phyloP scores from a whole-genome alignment of 1,140 invertebrate genomes.

The Musca vetustissima region DNA sequence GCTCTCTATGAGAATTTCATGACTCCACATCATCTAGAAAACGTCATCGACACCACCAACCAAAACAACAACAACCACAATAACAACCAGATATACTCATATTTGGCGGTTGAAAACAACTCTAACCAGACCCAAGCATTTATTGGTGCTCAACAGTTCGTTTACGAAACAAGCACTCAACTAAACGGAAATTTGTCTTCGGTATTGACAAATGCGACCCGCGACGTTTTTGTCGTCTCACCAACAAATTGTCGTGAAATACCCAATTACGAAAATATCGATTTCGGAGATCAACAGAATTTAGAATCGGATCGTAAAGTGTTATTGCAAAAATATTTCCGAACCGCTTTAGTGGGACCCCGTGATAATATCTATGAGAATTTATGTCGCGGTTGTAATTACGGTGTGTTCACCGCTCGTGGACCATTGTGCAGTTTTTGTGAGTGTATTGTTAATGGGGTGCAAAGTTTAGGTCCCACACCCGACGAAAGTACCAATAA shows the following conservation, averaged over 20 bases:
- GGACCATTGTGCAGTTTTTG: slow-evolving; percentile 51
- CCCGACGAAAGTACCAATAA: slow-evolving; percentile 15
- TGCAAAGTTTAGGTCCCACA: slow-evolving; percentile 13
- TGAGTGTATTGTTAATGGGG: slow-evolving; percentile 45
- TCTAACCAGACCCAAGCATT: slow-evolving; percentile 11
- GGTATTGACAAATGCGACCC: too few species aligned
- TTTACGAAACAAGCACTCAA: slow-evolving; percentile 9
- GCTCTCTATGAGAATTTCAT: slow-evolving; percentile 11
- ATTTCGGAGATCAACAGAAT: neutral
- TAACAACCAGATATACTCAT: slow-evolving; percentile 30
- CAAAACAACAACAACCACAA: slow-evolving; percentile 9
- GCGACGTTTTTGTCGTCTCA: too few species aligned
- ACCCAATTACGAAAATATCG: slow-evolving; percentile 22
- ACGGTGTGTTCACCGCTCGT: slow-evolving; percentile 48
- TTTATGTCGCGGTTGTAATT: slow-evolving; percentile 50
- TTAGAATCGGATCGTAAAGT: slow-evolving; percentile 16
- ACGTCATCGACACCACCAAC: neutral
- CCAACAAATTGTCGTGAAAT: too few species aligned
- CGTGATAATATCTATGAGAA: slow-evolving; percentile 44
- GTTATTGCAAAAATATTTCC: slow-evolving; percentile 45
- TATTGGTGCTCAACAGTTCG: slow-evolving; percentile 1
- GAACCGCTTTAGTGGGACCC: slow-evolving; percentile 26
- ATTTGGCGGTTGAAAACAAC: slow-evolving; percentile 25
- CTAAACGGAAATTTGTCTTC: too few species aligned
- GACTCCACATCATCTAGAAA: too few species aligned